Evolutionary conservation across 2,797 vertebrate genomes (phyloP).

Genomic region (Bradypodion pumilum): DNA sequence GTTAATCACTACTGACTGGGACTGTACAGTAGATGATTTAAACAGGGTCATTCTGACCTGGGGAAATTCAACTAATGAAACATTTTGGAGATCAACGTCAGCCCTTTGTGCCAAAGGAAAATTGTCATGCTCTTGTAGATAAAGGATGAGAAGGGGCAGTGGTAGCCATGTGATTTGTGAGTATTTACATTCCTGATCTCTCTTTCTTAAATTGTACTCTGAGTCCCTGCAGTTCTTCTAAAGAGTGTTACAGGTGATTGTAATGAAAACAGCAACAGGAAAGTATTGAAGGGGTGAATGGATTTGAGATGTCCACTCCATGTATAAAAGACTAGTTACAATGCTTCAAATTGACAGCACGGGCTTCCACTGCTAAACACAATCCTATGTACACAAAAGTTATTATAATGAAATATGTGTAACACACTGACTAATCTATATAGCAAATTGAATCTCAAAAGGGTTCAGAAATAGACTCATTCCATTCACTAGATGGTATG

Average conservation of each 20-base stretch:
- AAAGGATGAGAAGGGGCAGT: not conserved
- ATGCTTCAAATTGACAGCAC: too few relatives aligned
- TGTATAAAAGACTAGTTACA: not conserved
- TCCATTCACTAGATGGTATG: not conserved
- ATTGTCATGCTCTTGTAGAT: not conserved
- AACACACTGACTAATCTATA: not conserved
- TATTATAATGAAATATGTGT: not conserved
- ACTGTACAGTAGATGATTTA: slow-evolving; percentile 11
- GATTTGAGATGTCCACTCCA: not conserved
- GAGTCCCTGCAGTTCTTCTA: not conserved
- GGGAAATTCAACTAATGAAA: not conserved
- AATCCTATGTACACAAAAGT: not conserved
- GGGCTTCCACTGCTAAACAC: too few relatives aligned
- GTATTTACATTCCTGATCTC: not conserved
- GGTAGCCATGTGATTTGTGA: not conserved
- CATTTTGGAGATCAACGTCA: not conserved
- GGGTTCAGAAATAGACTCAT: not conserved
- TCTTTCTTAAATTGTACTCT: slow-evolving; percentile 1
- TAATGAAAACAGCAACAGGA: not conserved
- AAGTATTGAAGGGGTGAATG: not conserved
- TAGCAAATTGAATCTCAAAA: not conserved
- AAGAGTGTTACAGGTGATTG: too few relatives aligned
- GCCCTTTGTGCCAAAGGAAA: not conserved
- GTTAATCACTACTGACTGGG: not conserved
- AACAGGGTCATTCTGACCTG: not conserved